Base-by-base conservation (phyloP, 1,140 invertebrate species). In the Drosophila willistoni region DNA sequence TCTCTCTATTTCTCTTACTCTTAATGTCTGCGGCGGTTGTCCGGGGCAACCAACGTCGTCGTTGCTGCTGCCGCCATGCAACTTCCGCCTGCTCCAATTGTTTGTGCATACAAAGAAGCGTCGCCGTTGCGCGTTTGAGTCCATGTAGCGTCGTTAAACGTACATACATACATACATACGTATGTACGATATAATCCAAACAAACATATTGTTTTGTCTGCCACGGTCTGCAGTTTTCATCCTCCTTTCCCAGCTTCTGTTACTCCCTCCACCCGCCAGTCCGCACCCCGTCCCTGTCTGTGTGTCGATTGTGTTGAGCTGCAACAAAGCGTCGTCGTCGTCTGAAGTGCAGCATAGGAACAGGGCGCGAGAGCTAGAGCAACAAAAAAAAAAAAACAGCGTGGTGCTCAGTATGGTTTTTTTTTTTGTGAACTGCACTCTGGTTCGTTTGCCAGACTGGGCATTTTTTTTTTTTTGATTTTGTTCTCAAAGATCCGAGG, bases 151-250 rank as follows among this genome's bases (percentile, higher is more conserved):
- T 71, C 39, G 36, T 12, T 33, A 34, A 34, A 33, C 33, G 22
- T 71, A 33, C 54, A 56, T 57, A 39, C 33, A 6, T 64, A 29
- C 25, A 5, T 19, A 22, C 47, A 12, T 72, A 54, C 61, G 42
- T 68, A 76, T 59, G 60, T 71, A 61, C 73, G 68, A 73, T 84
- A 89, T 89, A 84, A 89, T 89, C 84, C 84, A 89, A 89, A 89
- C 84, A 89, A 89, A 89, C 84, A 89, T 89, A 89, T 89, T 89
- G 84, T 89, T 89, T 89, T 89, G 84, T 89, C 84, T 87, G 83
- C 82, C 81, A 82, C 79, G 79, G 80, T 82, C 80, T 83, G 75
- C 73, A 67, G 71, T 57, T 69, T 62, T 57, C 51, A 57, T 33
- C 59, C 17, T 34, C 39, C 67, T 70, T 62, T 64, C 42, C 71